Evolutionary conservation across 1,140 invertebrate species (phyloP), one percentile per base, ranked within the genome.

Genomic region (Achatina immaculata): DNA sequence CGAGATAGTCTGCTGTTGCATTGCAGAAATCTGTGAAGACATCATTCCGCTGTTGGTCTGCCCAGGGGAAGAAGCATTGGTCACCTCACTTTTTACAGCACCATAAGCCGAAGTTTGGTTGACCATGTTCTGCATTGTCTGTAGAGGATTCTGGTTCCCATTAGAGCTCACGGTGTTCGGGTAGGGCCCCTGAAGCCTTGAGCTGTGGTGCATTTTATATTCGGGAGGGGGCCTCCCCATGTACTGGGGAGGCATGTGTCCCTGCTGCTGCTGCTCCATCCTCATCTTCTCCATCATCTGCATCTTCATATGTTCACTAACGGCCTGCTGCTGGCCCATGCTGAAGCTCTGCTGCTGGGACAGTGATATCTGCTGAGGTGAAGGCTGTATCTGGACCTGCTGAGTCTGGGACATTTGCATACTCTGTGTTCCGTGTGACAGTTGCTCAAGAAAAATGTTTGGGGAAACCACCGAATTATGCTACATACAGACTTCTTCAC

Each of bases 361-460:
- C 87, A 96, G 95, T 88, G 95, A 96, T 85, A 96, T 87, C n/a
- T n/a, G n/a, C 62, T 83, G 82, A 1, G 43, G 48, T 6, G 78
- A 43, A 1, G 78, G 71, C 81, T 93, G 94, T 81, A 96, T 95
- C 89, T 96, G 95, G 83, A 96, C 90, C 88, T 96, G 95, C 89
- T 96, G 96, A 24, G 95, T 95, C 90, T 96, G 95, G 86, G 95
- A 95, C 91, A 96, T 95, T 90, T 96, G 95, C 83, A 96, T 83
- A 48, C 88, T 85, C 51, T 89, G 88, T 38, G 85, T 78, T 28
- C 87, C 86, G 73, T 90, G 87, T 1, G 86, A 87, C 28, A 91
- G 83, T 66, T 91, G 89, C 85, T n/a, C n/a, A n/a, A n/a, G n/a
- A n/a, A n/a, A n/a, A n/a, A n/a, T n/a, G n/a, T n/a, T n/a, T n/a